Percentiles rank a stretch among this genome's conserved stretches.
These are phyloP conservation scores for Copidosoma aretas DNA, from an alignment of 2,888 invertebrate species.

Conservation along the genomic window DNA sequence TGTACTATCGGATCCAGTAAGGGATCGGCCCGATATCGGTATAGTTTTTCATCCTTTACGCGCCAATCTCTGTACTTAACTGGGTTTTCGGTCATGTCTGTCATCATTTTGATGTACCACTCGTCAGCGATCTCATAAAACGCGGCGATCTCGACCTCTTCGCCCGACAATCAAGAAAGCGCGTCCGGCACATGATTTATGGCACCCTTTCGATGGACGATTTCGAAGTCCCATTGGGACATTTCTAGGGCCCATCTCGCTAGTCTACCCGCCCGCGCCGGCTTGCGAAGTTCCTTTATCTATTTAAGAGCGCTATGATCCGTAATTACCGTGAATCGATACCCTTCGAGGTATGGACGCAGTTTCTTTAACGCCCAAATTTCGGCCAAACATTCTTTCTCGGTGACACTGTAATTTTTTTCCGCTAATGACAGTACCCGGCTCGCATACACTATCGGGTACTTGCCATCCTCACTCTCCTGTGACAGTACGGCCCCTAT, in stretches of 20 bases:
- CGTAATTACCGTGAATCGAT: too few species aligned
- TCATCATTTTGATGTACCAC: background rate
- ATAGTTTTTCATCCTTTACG: background rate
- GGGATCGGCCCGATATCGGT: background rate
- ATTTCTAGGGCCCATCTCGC: background rate
- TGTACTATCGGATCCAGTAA: background rate
- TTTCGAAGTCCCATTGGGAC: too few species aligned
- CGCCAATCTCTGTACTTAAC: background rate
- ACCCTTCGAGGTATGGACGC: background rate
- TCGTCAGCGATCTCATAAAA: background rate
- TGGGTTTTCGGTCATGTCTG: background rate
- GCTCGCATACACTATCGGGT: background rate
- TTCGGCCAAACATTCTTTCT: background rate
- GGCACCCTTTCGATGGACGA: background rate
- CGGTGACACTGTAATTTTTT: background rate
- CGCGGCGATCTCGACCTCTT: background rate
- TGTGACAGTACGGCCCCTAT: background rate
- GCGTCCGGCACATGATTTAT: background rate
- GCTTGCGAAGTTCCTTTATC: background rate
- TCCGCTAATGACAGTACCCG: background rate
- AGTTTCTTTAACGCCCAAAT: background rate
- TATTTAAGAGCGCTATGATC: background rate
- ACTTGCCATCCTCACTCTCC: background rate
- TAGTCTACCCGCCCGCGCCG: background rate
- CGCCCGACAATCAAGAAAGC: background rate